Percentiles rank a stretch among this genome's conserved stretches.
Conservation (phyloP, 2,888 invertebrate genomes). For the Incurvaria masculella region DNA sequence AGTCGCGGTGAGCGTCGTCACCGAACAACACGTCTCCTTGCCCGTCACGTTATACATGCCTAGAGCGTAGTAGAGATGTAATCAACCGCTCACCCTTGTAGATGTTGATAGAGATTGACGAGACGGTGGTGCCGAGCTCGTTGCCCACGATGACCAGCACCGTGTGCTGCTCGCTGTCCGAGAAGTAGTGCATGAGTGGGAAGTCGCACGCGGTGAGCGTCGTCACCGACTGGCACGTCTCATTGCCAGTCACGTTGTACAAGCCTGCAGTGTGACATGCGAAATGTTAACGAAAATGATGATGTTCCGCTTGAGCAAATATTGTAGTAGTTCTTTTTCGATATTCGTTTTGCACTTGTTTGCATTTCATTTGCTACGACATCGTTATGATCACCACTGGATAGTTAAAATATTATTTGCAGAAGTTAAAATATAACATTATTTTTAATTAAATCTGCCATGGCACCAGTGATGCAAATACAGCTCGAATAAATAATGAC, state of each 20-base stretch:
- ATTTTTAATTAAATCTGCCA: no score
- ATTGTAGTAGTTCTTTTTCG: no score
- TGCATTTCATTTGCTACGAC: no score
- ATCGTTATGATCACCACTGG: no score
- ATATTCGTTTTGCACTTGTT: no score
- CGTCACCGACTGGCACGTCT: conserved; percentile 58
- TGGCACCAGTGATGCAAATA: no score
- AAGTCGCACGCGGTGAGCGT: conserved; percentile 56
- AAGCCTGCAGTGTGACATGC: no score
- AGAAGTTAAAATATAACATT: no score
- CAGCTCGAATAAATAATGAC: no score
- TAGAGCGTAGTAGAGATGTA: conserved; percentile 54
- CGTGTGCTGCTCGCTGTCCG: conserved; percentile 67
- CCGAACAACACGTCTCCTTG: conserved; percentile 67
- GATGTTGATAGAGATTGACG: conserved; percentile 72
- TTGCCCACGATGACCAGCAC: conserved; percentile 77
- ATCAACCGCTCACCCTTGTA: conserved; percentile 82
- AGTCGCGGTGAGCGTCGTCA: conserved; percentile 54
- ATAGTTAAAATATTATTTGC: no score
- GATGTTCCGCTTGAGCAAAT: no score
- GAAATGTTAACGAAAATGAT: no score
- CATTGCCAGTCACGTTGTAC: conserved; percentile 73
- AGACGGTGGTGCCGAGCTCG: conserved; percentile 66
- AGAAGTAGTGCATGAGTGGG: conserved; percentile 65
- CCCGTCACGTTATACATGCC: conserved; percentile 71